phyloP scores from a whole-genome alignment of 2,888 invertebrate genomes.

The Drosophila austrosaltans region DNA sequence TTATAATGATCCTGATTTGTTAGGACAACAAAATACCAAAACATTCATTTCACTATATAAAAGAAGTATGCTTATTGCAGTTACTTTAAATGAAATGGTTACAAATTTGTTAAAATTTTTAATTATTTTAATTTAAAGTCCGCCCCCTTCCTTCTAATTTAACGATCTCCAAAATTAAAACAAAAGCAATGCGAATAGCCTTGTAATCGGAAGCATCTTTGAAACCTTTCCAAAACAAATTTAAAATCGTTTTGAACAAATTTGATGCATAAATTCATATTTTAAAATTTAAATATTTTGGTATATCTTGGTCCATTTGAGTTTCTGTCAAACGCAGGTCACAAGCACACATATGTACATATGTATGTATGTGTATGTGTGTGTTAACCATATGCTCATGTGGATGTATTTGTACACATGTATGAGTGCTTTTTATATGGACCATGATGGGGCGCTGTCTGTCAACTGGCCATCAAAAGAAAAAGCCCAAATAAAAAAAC shows the following conservation, averaged over 20 bases:
- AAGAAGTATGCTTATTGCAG: not conserved
- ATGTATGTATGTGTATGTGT: not conserved
- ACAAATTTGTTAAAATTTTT: no score
- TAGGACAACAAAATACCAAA: no score
- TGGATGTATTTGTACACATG: not conserved
- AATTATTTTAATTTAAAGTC: not conserved
- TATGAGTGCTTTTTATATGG: conserved; percentile 6
- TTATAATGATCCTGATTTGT: no score
- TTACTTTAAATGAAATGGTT: no score
- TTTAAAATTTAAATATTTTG: conserved; percentile 18
- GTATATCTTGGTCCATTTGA: conserved; percentile 16
- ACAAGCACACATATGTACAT: not conserved
- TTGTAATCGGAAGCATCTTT: conserved; percentile 31
- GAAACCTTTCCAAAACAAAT: conserved; percentile 27
- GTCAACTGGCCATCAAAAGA: conserved; percentile 61
- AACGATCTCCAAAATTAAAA: not conserved
- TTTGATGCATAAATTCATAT: conserved; percentile 60
- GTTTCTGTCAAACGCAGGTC: conserved; percentile 52
- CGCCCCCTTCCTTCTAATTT: not conserved
- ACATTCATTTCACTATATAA: no score
- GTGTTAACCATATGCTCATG: no score
- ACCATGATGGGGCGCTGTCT: conserved; percentile 49
- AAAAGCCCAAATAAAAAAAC: conserved; percentile 27
- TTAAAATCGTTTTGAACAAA: conserved; percentile 32
- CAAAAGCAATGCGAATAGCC: conserved; percentile 24